phyloP scores from a whole-genome alignment of 2,888 invertebrate genomes.

The Trachelus troglodyta region DNA sequence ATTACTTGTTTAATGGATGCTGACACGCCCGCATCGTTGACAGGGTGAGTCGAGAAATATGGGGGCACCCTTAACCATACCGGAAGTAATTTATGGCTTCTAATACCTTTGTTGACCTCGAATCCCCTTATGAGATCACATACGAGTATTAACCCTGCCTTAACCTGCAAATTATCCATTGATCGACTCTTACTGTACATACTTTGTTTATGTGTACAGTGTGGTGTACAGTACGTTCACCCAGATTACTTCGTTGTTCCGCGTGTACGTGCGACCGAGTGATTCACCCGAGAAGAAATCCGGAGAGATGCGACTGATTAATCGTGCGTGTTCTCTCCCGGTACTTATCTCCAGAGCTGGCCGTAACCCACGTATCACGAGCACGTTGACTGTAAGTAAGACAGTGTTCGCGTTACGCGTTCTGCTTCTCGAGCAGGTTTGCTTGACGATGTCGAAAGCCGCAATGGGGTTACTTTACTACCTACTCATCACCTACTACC shows the following conservation, averaged over 20 bases:
- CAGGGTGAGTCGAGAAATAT: slow-evolving; percentile 25
- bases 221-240: background rate
- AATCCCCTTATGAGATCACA: background rate
- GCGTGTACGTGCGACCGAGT: slow-evolving; percentile 6
- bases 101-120: slow-evolving; percentile 20
- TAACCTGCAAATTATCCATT: slow-evolving; percentile 1
- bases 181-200: background rate
- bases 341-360: slow-evolving; percentile 25
- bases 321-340: slow-evolving; percentile 32
- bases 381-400: slow-evolving; percentile 4
- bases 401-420: slow-evolving; percentile 23
- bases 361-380: slow-evolving; percentile 6
- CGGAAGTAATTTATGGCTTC: slow-evolving; percentile 36
- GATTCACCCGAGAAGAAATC: slow-evolving; percentile 30
- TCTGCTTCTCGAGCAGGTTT: background rate
- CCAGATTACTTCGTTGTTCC: background rate
- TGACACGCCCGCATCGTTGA: slow-evolving; percentile 6
- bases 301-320: slow-evolving; percentile 33
- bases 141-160: slow-evolving; percentile 11
- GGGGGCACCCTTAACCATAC: slow-evolving; percentile 22
- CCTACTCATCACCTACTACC: background rate
- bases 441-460: background rate
- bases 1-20: background rate
- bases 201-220: background rate
- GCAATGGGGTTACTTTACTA: background rate